Evolutionary conservation across 2,113 vertebrate genomes (phyloP).

Genomic region (Oncorhynchus mykiss): DNA sequence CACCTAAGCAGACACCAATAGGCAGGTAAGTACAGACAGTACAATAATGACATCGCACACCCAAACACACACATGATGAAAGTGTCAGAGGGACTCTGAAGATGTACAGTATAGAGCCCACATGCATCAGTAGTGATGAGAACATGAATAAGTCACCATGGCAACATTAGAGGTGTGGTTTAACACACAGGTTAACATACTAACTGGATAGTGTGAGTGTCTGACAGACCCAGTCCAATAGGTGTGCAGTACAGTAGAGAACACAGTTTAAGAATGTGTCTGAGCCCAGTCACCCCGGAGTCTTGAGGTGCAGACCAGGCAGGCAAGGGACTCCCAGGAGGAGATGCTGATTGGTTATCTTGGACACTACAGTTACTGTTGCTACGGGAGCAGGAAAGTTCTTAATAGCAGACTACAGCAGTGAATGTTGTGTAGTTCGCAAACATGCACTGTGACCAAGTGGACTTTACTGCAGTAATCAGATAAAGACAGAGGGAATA

Average conservation of each 20-base stretch:
- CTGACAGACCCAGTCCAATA: slow-evolving; percentile 22
- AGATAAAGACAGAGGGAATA: not conserved
- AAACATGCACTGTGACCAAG: not conserved
- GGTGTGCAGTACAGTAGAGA: slow-evolving; percentile 19
- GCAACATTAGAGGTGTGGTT: not conserved
- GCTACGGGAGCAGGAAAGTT: slow-evolving; percentile 56
- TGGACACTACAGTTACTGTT: slow-evolving; percentile 69
- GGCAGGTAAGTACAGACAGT: not conserved
- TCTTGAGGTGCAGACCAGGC: slow-evolving; percentile 40
- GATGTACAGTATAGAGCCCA: slow-evolving; percentile 86
- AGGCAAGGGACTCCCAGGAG: slow-evolving; percentile 22
- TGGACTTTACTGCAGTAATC: not conserved
- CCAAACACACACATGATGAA: slow-evolving; percentile 26
- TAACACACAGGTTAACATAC: not conserved
- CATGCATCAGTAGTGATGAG: slow-evolving; percentile 19
- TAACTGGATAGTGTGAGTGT: not conserved
- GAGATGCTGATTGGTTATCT: slow-evolving; percentile 83
- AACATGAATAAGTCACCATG: not conserved
- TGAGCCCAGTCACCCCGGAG: not conserved
- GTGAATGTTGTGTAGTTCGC: not conserved
- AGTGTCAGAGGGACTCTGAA: slow-evolving; percentile 50
- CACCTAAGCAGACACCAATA: not conserved
- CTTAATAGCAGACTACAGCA: slow-evolving; percentile 42
- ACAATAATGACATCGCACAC: not conserved
- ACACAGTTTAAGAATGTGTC: not conserved